Evolutionary conservation across 30 jellyfish, hydroid and myxozoan species (phyloP).

Genomic region (Cassiopea andromeda): DNA sequence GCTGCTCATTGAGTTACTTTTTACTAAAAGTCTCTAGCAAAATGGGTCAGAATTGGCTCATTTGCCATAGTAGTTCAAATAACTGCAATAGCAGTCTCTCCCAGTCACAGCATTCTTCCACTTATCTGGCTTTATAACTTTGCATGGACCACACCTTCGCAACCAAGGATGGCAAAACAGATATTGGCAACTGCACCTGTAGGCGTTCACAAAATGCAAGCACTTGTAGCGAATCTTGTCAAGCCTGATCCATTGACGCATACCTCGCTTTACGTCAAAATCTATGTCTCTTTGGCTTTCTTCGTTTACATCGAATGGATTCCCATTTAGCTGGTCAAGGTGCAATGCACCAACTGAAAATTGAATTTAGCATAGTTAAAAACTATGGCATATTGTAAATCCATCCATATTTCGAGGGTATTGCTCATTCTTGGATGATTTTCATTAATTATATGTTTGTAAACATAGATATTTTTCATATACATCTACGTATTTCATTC

Average conservation of each 20-base stretch:
- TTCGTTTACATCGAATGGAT: neutral
- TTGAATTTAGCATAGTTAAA: no score
- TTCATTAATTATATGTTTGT: no score
- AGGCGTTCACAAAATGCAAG: conserved; percentile 27
- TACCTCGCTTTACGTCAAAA: conserved; percentile 5
- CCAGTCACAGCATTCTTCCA: conserved; percentile 76
- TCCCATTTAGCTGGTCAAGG: neutral
- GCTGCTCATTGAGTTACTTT: neutral
- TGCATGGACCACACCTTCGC: conserved; percentile 60
- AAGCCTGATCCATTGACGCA: conserved; percentile 73
- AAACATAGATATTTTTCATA: no score
- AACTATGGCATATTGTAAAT: no score
- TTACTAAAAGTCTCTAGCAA: neutral
- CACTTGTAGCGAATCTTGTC: conserved; percentile 57
- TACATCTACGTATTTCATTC: no score
- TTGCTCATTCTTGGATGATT: no score
- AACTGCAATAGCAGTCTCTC: conserved; percentile 60
- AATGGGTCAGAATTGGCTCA: neutral
- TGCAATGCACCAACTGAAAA: neutral
- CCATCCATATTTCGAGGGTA: no score
- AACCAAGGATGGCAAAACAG: conserved; percentile 55
- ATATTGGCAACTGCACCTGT: conserved; percentile 69
- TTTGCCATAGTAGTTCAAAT: conserved; percentile 33
- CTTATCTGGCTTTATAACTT: conserved; percentile 47
- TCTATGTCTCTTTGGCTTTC: neutral